Base-by-base conservation (phyloP, 2,888 invertebrate species). In the Drosophila demipolita region DNA sequence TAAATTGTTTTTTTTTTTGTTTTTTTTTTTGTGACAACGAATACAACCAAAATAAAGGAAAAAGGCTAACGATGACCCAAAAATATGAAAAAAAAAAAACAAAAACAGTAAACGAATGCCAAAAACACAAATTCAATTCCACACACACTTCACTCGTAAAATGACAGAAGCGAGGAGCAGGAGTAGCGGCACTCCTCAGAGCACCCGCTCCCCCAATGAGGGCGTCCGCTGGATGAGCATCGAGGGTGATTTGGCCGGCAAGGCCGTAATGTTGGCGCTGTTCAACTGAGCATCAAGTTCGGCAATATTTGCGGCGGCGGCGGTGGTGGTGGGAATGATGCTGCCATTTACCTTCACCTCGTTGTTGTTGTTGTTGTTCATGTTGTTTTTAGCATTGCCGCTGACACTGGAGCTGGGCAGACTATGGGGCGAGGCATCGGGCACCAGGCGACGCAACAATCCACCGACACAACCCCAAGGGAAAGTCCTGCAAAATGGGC, bases 401-500 rank as follows among this genome's bases (percentile, higher is more conserved):
- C 35, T 62, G 42, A 48, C 66, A 45, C 32, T 68, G 33, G 75
- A 60, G 66, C 72, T 69, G 67, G 75, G 84, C 65, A 79, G 35
- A 4, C 91, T 92, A 62, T 93, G 92, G n/a, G 96, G 96, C 15
- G 94, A 94, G 3, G 96, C 96, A 89, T 96, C 96, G 1, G 95
- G 95, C 20, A 97, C 95, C 32, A 97, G 87, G 12, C 95, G 94
- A 59, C 95, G 94, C 75, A 97, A 93, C 78, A 96, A 93, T 88
- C 96, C 95, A 3, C 95, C 94, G 66, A 94, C 93, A 75, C 96
- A 96, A 20, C 94, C 93, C 96, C 96, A 96, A 20, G 97, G 97
- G 74, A 97, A 94, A 59, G 96, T 80, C 95, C 97, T 97, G 93
- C 94, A 23, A 93, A 68, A 45, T 66, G 65, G 40, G 57, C 57